Percentiles rank a stretch among this genome's conserved stretches.
phyloP scores from a whole-genome alignment of 2,888 invertebrate genomes.

The Ditula angustiorana region DNA sequence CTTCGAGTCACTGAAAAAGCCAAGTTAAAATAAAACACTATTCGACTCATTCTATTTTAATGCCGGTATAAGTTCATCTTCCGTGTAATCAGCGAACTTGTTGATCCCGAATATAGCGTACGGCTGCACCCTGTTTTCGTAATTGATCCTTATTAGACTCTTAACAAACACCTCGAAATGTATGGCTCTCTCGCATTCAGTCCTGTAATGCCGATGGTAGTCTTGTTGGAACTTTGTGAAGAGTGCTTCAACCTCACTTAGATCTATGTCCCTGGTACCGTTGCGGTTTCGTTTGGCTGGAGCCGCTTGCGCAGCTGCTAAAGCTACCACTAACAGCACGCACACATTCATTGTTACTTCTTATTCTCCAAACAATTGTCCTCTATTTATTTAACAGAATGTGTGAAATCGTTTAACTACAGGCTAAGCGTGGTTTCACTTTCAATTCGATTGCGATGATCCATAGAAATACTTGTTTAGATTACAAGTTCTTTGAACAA shows the following conservation, averaged over 20 bases:
- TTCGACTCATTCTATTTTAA: no score
- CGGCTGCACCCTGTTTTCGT: background rate
- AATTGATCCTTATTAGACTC: background rate
- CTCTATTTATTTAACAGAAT: background rate
- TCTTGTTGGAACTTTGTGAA: background rate
- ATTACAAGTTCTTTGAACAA: background rate
- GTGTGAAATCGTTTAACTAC: background rate
- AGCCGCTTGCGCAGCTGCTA: background rate
- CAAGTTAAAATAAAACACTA: no score
- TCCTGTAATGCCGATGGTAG: background rate
- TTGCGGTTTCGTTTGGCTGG: background rate
- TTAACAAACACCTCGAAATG: background rate
- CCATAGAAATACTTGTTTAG: background rate
- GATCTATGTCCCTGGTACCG: background rate
- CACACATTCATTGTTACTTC: background rate
- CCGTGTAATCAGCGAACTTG: background rate
- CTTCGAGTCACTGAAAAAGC: no score
- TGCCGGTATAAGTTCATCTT: no score
- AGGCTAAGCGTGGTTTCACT: background rate
- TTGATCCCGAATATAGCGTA: background rate
- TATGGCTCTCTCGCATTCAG: background rate
- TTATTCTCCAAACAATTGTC: background rate
- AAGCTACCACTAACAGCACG: background rate
- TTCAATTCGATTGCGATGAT: background rate
- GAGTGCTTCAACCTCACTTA: background rate